Conservation (phyloP, 2,797 vertebrate species). For the Cirrhinus molitorella region DNA sequence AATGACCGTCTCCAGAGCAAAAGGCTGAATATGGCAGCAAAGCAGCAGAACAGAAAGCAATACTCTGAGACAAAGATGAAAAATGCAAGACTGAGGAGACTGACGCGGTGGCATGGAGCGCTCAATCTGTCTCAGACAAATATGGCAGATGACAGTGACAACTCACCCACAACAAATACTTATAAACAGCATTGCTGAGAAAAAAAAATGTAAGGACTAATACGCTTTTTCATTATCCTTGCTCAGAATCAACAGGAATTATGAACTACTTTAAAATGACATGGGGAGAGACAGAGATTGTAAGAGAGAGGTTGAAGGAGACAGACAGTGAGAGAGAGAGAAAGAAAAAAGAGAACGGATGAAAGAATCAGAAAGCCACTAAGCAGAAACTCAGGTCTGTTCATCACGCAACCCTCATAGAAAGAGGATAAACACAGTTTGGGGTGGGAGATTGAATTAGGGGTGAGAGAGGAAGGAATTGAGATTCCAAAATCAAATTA, state of each 20-base stretch:
- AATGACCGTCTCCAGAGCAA: slow-evolving; percentile 5
- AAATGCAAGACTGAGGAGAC: background rate
- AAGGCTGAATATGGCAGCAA: background rate
- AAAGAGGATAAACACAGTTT: slow-evolving; percentile 53
- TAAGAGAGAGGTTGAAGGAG: background rate
- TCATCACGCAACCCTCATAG: slow-evolving; percentile 28
- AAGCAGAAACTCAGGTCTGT: slow-evolving; percentile 19
- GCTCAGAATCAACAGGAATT: background rate
- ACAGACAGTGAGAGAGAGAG: background rate
- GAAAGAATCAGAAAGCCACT: slow-evolving; percentile 21
- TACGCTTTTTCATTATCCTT: background rate
- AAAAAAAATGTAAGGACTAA: background rate
- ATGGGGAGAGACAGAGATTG: background rate
- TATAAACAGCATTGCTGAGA: background rate
- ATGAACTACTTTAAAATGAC: background rate
- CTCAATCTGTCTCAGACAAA: slow-evolving; percentile 15
- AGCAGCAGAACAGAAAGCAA: slow-evolving; percentile 6
- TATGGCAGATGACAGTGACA: slow-evolving; percentile 20
- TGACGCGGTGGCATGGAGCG: background rate
- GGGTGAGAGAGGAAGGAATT: slow-evolving; percentile 24
- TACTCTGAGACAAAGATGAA: slow-evolving; percentile 33
- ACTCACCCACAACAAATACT: slow-evolving; percentile 13
- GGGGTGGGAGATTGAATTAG: slow-evolving; percentile 53
- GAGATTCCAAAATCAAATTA: slow-evolving; percentile 40
- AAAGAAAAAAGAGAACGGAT: background rate